Evolutionary conservation across 1,140 invertebrate genomes (phyloP), one percentile per base, ranked within the genome.

Genomic region (Physella acuta): DNA sequence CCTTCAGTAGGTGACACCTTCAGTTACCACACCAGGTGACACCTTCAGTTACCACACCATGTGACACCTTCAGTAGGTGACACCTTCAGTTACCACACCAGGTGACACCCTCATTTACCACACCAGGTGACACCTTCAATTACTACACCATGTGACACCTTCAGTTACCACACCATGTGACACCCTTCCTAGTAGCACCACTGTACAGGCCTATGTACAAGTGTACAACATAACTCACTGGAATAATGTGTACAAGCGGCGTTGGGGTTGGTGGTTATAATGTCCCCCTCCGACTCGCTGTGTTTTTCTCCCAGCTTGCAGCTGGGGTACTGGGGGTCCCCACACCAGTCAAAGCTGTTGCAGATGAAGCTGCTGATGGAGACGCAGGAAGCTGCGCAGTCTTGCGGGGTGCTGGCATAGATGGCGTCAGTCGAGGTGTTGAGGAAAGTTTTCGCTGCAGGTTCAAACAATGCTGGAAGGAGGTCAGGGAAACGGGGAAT

Each of bases 301-400:
- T 39, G 34, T 30, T 4, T 8, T 3, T 17, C 1, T 26, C 64
- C 53, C 34, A 67, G 30, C 16, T 55, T n/a, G 36, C 64, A 67
- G n/a, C 26, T 37, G n/a, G 62, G 49, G 44, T 26, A 31, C 5
- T 11, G 1, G 30, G 30, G 14, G 34, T 39, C 64, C 8, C 14
- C 31, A 39, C 64, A 67, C 20, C 37, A 67, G 53, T 67, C 64
- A 56, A 67, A 67, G 36, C 64, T 67, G 37, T 67, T 56, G 24
- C 64, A 67, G 17, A 39, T 55, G 20, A 37, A 56, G 16, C 3
- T 55, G 3, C n/a, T 1, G 24, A 36, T 20, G 17, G 16, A 16
- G 53, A 67, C 34, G 31, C 64, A 67, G 3, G 64, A 30, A 36
- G 64, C 51, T 37, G 64, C 64, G 49, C 64, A 67, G 52, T 67